Conservation (phyloP, 1,140 invertebrate species). For the Drepana arcuata region DNA sequence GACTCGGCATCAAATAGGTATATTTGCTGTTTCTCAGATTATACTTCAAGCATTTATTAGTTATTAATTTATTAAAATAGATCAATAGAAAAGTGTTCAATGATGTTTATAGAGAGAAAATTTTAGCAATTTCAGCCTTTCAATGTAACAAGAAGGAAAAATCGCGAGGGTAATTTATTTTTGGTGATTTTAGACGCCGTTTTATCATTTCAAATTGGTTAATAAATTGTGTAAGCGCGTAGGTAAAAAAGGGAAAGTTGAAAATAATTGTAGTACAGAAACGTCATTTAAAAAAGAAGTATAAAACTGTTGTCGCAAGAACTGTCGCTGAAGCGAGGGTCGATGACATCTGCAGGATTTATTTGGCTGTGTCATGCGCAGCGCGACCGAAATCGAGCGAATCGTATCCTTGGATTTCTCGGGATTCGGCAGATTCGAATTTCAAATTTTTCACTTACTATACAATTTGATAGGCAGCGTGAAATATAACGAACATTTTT, state of each 20-base stretch:
- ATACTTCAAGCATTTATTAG: too few species aligned
- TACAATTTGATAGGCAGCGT: constrained; percentile 19
- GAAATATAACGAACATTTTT: too few species aligned
- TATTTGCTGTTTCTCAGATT: too few species aligned
- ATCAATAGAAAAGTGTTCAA: too few species aligned
- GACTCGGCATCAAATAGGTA: too few species aligned
- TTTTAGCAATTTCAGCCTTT: too few species aligned
- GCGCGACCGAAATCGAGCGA: constrained; percentile 21
- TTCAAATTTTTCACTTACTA: constrained; percentile 59
- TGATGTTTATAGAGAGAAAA: too few species aligned
- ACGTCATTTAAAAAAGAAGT: constrained; percentile 51
- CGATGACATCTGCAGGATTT: constrained; percentile 47
- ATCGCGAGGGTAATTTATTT: too few species aligned
- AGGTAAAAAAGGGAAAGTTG: constrained; percentile 49
- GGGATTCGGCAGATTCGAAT: constrained; percentile 66
- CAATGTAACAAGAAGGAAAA: too few species aligned
- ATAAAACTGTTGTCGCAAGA: constrained; percentile 53
- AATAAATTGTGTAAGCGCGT: constrained; percentile 50
- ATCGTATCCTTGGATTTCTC: constrained; percentile 47
- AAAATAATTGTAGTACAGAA: constrained; percentile 51
- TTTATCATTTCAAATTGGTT: too few species aligned
- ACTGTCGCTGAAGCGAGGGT: constrained; percentile 43
- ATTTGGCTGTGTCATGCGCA: constrained; percentile 31
- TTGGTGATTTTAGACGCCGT: too few species aligned
- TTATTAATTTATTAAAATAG: too few species aligned